Conservation (phyloP, 2,888 invertebrate species). For the Hemistola chrysoprasaria region DNA sequence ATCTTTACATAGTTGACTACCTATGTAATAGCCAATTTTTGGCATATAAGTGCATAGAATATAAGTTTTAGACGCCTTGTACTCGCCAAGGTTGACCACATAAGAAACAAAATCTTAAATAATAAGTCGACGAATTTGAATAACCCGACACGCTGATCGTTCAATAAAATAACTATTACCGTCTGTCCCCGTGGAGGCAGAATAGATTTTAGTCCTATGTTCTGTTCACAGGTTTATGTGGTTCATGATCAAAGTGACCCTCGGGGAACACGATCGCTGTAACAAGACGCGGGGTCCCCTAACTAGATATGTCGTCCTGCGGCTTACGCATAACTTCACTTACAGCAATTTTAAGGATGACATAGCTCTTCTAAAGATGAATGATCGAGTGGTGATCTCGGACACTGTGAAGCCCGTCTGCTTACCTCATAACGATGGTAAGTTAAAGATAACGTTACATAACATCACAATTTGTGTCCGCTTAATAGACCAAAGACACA, state of each 20-base stretch:
- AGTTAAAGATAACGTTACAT: conserved; percentile 12
- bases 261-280: conserved; percentile 93
- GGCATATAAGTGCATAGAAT: too few relatives aligned
- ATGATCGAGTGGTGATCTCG: conserved; percentile 88
- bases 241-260: conserved; percentile 94
- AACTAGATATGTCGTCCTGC: conserved; percentile 87
- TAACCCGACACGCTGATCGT: too few relatives aligned
- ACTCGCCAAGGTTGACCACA: too few relatives aligned
- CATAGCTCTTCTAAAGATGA: conserved; percentile 89
- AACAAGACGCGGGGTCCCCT: conserved; percentile 86
- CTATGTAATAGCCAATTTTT: too few relatives aligned
- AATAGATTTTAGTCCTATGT: neutral
- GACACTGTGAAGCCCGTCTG: conserved; percentile 92
- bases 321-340: conserved; percentile 90
- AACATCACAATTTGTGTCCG: too few relatives aligned
- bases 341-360: conserved; percentile 93
- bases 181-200: too few relatives aligned
- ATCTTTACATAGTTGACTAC: too few relatives aligned
- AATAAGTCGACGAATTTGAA: too few relatives aligned
- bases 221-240: conserved; percentile 87
- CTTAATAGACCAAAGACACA: too few relatives aligned
- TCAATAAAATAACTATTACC: too few relatives aligned
- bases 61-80: too few relatives aligned
- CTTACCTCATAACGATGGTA: conserved; percentile 86
- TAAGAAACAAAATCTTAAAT: too few relatives aligned